Evolutionary conservation across 2,888 invertebrate species (phyloP).

Genomic region (Dynastes tityus): DNA sequence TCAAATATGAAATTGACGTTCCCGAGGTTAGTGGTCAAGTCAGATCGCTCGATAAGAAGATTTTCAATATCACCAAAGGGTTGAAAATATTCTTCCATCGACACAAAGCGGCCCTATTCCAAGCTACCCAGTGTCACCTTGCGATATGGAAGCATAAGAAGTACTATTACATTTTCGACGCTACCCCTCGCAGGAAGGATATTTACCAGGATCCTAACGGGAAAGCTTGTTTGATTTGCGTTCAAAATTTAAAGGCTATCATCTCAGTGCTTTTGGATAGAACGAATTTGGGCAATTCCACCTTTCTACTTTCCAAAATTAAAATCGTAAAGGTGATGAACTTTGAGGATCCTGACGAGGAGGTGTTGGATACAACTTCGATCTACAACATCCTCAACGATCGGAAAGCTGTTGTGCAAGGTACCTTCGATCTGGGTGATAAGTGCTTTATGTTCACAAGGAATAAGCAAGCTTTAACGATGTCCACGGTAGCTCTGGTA

Average conservation of each 20-base stretch:
- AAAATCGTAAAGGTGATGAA: conserved; percentile 69
- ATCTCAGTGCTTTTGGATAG: conserved; percentile 72
- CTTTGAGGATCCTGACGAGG: conserved; percentile 70
- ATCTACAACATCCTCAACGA: conserved; percentile 74
- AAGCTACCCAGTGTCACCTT: conserved; percentile 68
- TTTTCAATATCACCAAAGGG: conserved; percentile 72
- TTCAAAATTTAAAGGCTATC: conserved; percentile 72
- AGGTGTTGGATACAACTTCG: conserved; percentile 72
- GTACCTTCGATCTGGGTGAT: conserved; percentile 75
- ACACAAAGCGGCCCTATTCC: conserved; percentile 72
- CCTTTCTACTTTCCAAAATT: conserved; percentile 72
- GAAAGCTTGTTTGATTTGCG: conserved; percentile 74
- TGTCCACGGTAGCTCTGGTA: conserved; percentile 75
- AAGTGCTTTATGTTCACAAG: conserved; percentile 75
- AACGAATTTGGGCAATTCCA: conserved; percentile 71
- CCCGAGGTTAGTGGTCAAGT: conserved; percentile 67
- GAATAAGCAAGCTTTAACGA: conserved; percentile 76
- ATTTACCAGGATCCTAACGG: conserved; percentile 73
- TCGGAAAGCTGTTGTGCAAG: conserved; percentile 74
- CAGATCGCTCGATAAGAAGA: conserved; percentile 64
- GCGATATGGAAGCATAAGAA: conserved; percentile 75
- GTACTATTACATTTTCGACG: conserved; percentile 78
- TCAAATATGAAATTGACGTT: conserved; percentile 67
- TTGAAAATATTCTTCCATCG: conserved; percentile 74
- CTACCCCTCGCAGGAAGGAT: conserved; percentile 74